Percentiles rank a stretch among this genome's conserved stretches.
Evolutionary conservation across 2,113 vertebrate genomes (phyloP).

Genomic region (Strix uralensis): DNA sequence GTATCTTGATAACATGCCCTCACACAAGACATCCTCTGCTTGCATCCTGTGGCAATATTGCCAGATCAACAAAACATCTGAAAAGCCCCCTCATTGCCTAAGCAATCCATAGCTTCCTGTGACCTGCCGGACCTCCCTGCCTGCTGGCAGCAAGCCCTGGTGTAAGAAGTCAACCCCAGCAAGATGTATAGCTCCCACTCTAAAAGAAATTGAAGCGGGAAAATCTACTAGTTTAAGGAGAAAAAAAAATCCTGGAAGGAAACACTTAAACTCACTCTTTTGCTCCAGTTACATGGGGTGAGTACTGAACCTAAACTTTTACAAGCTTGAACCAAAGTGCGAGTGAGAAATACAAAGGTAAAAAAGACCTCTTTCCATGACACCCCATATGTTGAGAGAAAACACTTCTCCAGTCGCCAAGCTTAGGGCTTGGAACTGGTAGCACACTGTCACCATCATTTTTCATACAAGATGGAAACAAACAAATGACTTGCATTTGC

Average conservation of each 20-base stretch:
- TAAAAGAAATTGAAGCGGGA: background rate
- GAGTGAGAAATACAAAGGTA: background rate
- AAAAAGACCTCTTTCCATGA: background rate
- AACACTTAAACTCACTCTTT: background rate
- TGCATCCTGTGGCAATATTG: background rate
- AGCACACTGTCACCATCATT: background rate
- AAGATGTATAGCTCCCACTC: rapidly evolving
- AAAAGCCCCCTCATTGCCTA: background rate
- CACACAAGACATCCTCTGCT: background rate
- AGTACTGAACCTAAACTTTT: background rate
- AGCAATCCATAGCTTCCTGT: background rate
- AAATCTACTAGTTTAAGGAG: background rate
- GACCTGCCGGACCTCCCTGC: background rate
- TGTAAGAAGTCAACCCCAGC: background rate
- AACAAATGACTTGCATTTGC: background rate
- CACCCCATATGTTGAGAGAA: background rate
- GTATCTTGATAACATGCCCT: background rate
- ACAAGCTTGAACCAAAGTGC: background rate
- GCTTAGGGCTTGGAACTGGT: background rate
- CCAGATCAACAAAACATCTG: background rate
- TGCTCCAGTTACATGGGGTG: rapidly evolving
- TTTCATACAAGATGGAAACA: background rate
- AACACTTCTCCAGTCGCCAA: rapidly evolving
- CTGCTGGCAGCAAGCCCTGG: background rate
- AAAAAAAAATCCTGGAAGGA: background rate